Conservation (phyloP, 2,113 vertebrate genomes). For the Myrmecophaga tridactyla region DNA sequence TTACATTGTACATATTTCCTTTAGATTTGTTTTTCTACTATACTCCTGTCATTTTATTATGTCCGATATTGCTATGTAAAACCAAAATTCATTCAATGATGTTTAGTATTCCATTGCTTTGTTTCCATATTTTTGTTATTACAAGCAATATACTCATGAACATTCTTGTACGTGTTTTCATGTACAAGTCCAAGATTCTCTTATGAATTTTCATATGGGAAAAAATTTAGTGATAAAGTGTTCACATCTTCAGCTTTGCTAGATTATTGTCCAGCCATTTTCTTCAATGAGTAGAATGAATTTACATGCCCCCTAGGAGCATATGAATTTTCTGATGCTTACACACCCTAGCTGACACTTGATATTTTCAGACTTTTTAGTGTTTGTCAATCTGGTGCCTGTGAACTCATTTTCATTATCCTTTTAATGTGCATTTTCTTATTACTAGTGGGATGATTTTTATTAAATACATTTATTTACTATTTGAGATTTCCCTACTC, state of each 20-base stretch:
- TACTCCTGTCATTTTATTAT: background rate
- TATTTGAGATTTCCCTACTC: background rate
- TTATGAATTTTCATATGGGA: background rate
- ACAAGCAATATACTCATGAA: background rate
- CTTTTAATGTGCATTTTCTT: background rate
- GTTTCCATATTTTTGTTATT: background rate
- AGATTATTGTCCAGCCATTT: background rate
- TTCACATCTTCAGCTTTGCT: background rate
- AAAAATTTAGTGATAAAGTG: background rate
- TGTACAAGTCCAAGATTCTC: background rate
- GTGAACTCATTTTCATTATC: background rate
- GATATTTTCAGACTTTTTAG: background rate
- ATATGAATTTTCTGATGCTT: background rate
- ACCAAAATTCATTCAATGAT: background rate
- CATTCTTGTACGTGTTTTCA: background rate
- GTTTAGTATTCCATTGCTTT: background rate
- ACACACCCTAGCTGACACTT: background rate
- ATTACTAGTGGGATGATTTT: background rate
- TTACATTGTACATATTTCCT: background rate
- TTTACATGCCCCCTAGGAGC: background rate
- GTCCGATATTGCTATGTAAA: background rate
- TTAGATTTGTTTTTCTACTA: background rate
- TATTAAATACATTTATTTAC: background rate
- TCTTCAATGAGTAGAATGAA: background rate
- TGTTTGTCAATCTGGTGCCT: background rate